These are phyloP conservation scores for Anableps anableps DNA, from an alignment of 2,797 vertebrate genomes.

Conservation along the genomic window DNA sequence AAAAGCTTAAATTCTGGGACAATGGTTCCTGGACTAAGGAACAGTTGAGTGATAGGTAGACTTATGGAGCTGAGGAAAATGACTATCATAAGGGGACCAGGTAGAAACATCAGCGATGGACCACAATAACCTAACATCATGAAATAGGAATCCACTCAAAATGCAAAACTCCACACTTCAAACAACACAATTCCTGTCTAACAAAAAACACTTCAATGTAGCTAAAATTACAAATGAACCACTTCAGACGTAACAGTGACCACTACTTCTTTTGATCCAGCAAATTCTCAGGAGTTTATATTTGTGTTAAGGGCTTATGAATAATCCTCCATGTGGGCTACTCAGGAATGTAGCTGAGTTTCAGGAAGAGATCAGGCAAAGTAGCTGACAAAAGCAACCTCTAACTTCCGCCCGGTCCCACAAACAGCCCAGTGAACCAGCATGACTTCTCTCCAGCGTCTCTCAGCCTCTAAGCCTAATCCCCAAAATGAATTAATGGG, in stretches of 20 bases:
- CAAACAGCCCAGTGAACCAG: conserved; percentile 62
- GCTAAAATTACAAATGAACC: neutral
- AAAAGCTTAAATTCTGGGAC: neutral
- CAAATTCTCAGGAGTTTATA: neutral
- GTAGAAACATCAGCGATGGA: neutral
- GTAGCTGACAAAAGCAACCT: conserved; percentile 40
- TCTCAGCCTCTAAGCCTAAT: conserved; percentile 67
- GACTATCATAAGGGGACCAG: neutral
- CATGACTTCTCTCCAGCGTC: conserved; percentile 66
- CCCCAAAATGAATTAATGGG: conserved; percentile 70
- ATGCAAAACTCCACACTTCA: neutral
- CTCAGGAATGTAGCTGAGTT: conserved; percentile 19
- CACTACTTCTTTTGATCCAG: neutral
- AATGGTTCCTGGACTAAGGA: neutral
- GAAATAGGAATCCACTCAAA: neutral
- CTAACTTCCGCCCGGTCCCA: conserved; percentile 47
- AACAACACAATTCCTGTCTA: neutral
- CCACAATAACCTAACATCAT: neutral
- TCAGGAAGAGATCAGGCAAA: conserved; percentile 34
- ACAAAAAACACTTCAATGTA: neutral
- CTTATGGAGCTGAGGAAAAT: neutral
- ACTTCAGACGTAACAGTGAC: neutral
- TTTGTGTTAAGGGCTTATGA: conserved; percentile 6
- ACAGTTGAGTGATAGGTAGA: neutral
- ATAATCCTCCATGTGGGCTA: conserved; percentile 21